Evolutionary conservation across 2,888 invertebrate species (phyloP).

Genomic region (Encarsia formosa): DNA sequence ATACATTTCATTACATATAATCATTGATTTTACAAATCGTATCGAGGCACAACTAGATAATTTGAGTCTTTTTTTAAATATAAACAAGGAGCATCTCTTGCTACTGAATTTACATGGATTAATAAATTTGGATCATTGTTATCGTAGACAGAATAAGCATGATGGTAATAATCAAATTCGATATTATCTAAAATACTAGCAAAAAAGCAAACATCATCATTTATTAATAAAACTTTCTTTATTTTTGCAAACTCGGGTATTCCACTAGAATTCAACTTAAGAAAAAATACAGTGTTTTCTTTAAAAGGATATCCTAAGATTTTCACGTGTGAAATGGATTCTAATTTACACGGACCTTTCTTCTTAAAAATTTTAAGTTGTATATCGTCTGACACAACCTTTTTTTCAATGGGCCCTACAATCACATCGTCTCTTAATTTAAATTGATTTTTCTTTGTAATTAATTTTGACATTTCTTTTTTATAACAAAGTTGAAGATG

Average conservation of each 20-base stretch:
- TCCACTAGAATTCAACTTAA: background rate
- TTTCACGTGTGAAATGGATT: background rate
- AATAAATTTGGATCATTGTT: conserved; percentile 25
- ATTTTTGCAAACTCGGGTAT: background rate
- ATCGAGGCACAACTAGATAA: too few species aligned
- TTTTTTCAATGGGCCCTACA: background rate
- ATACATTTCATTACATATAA: too few species aligned
- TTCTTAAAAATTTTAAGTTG: background rate
- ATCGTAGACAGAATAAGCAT: background rate
- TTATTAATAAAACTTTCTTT: background rate
- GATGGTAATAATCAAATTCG: background rate
- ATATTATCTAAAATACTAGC: background rate
- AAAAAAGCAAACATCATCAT: background rate
- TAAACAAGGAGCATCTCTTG: too few species aligned
- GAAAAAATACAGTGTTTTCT: background rate
- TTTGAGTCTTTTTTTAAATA: too few species aligned
- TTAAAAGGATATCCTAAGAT: background rate
- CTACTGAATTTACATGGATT: too few species aligned
- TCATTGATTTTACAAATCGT: too few species aligned
- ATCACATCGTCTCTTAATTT: background rate
- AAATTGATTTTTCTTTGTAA: too few species aligned
- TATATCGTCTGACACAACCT: background rate
- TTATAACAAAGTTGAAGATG: background rate
- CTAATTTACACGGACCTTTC: background rate
- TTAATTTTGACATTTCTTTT: background rate